Conservation (phyloP, 2,113 vertebrate species). For the Prinia subflava region DNA sequence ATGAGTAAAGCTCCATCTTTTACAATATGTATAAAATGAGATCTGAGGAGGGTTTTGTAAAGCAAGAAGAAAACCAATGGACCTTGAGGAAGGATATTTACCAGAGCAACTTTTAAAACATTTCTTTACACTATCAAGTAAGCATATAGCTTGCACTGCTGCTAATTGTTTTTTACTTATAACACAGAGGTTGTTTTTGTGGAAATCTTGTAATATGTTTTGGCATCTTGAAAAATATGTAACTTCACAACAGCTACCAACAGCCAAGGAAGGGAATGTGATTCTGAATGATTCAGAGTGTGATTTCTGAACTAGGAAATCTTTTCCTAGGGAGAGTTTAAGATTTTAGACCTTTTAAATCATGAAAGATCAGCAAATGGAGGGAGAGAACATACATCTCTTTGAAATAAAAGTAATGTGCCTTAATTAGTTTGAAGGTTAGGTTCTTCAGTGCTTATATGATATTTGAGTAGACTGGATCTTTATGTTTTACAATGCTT, state of each 20-base stretch:
- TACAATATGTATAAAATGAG: background rate
- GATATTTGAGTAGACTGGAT: background rate
- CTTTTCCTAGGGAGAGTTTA: background rate
- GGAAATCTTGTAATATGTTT: background rate
- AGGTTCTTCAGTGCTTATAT: background rate
- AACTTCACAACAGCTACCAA: background rate
- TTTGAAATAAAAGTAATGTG: background rate
- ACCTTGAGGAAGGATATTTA: background rate
- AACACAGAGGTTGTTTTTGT: background rate
- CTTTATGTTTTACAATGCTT: background rate
- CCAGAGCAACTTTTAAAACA: background rate
- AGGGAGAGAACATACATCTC: fast-evolving
- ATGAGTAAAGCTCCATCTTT: background rate
- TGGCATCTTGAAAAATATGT: background rate
- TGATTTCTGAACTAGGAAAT: background rate
- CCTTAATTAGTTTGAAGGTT: background rate
- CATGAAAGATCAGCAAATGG: background rate
- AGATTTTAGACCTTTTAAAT: background rate
- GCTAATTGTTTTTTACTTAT: background rate
- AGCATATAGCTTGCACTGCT: background rate
- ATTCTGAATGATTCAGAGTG: background rate
- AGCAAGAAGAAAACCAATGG: background rate
- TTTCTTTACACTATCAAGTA: background rate
- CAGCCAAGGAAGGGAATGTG: background rate
- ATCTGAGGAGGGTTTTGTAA: background rate